These are phyloP conservation scores for Nasua narica DNA, from an alignment of 2,797 vertebrate genomes.

Conservation along the genomic window DNA sequence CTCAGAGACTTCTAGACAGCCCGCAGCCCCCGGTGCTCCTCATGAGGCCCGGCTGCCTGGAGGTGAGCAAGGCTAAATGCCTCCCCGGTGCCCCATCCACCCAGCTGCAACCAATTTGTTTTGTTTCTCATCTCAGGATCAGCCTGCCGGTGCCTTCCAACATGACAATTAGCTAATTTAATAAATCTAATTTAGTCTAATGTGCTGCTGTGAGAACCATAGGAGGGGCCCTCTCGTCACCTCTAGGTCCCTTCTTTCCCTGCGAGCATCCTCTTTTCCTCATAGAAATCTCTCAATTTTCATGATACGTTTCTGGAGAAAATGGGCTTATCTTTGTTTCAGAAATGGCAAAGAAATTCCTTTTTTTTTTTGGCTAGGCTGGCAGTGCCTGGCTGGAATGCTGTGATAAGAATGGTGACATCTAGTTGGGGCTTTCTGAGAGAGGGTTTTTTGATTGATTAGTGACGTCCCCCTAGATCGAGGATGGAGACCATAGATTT, in stretches of 20 bases:
- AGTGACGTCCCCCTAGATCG: background rate
- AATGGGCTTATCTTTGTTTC: background rate
- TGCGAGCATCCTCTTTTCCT: background rate
- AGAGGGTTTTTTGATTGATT: background rate
- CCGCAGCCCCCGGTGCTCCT: background rate
- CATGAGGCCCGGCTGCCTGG: background rate
- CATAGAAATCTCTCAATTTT: background rate
- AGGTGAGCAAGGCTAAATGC: slow-evolving; percentile 1
- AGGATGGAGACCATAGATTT: background rate
- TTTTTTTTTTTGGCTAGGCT: background rate
- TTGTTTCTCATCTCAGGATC: slow-evolving; percentile 43
- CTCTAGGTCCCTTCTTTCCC: background rate
- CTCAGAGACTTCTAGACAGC: background rate
- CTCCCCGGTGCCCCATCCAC: background rate
- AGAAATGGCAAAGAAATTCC: background rate
- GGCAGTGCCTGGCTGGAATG: background rate
- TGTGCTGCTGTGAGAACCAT: background rate
- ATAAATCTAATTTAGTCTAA: slow-evolving; percentile 51
- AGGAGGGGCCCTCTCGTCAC: background rate
- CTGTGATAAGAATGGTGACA: background rate
- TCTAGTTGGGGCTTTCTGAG: background rate
- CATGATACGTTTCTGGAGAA: background rate
- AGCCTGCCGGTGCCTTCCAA: slow-evolving; percentile 40
- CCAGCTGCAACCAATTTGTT: background rate
- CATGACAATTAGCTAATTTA: slow-evolving; percentile 44